Conservation (phyloP, 2,888 invertebrate genomes). For the Lasioglossum figueresi region DNA sequence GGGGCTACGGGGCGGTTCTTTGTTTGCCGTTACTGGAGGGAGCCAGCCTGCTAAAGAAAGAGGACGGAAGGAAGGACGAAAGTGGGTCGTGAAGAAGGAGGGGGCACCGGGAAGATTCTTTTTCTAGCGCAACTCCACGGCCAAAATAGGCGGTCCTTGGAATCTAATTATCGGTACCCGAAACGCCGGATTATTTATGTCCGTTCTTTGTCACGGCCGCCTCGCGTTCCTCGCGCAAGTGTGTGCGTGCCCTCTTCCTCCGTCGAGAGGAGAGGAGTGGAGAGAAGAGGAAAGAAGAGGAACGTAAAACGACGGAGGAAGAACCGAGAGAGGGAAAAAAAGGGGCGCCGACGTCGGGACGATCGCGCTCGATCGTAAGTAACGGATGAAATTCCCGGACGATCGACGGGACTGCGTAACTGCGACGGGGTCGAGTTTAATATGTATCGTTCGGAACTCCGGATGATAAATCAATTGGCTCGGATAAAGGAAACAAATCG, state of each 20-base stretch:
- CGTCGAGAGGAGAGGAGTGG: neutral
- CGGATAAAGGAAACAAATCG: neutral
- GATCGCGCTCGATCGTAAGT: constrained; percentile 48
- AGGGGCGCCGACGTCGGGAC: constrained; percentile 48
- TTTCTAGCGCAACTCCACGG: constrained; percentile 72
- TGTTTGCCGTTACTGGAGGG: constrained; percentile 70
- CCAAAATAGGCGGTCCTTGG: constrained; percentile 75
- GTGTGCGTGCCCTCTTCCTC: neutral
- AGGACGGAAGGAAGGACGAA: constrained; percentile 39
- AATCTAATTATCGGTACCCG: constrained; percentile 78
- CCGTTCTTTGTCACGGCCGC: constrained; percentile 72
- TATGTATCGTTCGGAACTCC: neutral
- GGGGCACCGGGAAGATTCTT: constrained; percentile 66
- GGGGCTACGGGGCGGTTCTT: constrained; percentile 63
- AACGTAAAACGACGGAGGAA: constrained; percentile 6
- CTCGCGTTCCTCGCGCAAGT: constrained; percentile 41
- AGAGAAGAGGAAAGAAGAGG: neutral
- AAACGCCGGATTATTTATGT: constrained; percentile 77
- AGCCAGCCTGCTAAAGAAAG: neutral
- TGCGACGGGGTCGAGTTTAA: neutral
- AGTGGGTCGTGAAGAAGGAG: constrained; percentile 63
- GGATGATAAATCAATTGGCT: neutral
- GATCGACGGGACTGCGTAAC: constrained; percentile 44
- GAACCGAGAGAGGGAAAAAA: constrained; percentile 34
- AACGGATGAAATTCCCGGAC: constrained; percentile 50